Conservation (phyloP, 2,113 vertebrate species). For the Chiloscyllium plagiosum region DNA sequence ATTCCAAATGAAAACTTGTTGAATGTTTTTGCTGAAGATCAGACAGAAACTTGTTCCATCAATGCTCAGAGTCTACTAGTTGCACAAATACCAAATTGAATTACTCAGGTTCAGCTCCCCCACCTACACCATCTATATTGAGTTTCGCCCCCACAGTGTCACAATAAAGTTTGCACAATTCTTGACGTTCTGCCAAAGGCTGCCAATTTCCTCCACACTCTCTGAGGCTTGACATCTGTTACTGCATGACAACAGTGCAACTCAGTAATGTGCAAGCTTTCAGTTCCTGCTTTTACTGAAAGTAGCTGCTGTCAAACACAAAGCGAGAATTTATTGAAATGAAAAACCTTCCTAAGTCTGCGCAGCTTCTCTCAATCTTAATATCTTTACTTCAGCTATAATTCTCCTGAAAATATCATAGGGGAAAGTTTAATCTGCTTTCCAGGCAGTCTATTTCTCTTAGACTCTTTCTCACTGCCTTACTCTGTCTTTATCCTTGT, state of each 20-base stretch:
- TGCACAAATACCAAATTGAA: background rate
- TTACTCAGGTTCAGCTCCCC: constrained; percentile 6
- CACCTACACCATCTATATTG: constrained; percentile 15
- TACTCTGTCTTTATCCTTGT: background rate
- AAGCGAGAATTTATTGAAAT: background rate
- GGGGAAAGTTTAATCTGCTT: background rate
- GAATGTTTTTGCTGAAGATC: background rate
- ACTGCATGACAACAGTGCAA: background rate
- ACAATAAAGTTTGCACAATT: constrained; percentile 14
- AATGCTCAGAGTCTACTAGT: background rate
- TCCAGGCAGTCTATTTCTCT: background rate
- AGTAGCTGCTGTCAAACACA: background rate
- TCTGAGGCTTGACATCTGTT: constrained; percentile 23
- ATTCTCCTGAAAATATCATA: background rate
- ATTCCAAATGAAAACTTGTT: background rate
- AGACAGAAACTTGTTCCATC: background rate
- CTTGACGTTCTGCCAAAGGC: background rate
- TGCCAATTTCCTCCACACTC: constrained; percentile 27
- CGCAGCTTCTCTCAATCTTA: background rate
- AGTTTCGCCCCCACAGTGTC: constrained; percentile 17
- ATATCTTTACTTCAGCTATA: background rate
- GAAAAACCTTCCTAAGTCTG: background rate
- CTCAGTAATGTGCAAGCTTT: background rate
- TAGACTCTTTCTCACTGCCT: background rate
- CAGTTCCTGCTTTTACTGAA: background rate